Percentiles rank a stretch among this genome's conserved stretches.
Conservation (phyloP, 2,797 vertebrate genomes). For the Catharus ustulatus region DNA sequence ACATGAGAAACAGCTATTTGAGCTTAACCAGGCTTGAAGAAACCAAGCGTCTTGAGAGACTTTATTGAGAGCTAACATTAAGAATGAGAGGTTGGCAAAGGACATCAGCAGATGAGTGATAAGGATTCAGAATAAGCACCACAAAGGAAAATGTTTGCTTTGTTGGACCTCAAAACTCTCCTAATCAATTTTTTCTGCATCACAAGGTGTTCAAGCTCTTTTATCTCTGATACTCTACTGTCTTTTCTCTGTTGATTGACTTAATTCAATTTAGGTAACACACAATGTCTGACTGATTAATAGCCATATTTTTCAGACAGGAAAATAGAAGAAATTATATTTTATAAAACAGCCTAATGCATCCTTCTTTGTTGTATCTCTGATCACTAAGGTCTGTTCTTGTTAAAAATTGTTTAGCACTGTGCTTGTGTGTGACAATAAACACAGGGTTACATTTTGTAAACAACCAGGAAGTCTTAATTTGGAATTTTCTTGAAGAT, state of each 20-base stretch:
- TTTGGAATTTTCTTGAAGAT: slow-evolving; percentile 11
- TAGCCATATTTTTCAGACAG: neutral
- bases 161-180: neutral
- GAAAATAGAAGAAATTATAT: neutral
- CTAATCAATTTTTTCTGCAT: neutral
- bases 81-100: neutral
- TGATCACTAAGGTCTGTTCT: neutral
- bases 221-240: neutral
- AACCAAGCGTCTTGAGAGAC: neutral
- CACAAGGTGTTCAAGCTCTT: neutral
- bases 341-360: neutral
- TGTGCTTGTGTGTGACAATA: neutral
- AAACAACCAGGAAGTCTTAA: neutral
- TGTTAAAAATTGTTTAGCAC: neutral
- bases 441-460: neutral
- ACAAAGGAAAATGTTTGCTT: neutral
- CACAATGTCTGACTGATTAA: slow-evolving; percentile 1
- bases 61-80: neutral
- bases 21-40: neutral
- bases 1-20: neutral
- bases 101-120: neutral
- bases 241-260: neutral
- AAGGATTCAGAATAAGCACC: neutral
- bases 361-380: neutral
- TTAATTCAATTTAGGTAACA: neutral